Percentiles rank a stretch among this genome's conserved stretches.
Conservation (phyloP, 1,140 invertebrate species). For the Ostrea denselamellosa region DNA sequence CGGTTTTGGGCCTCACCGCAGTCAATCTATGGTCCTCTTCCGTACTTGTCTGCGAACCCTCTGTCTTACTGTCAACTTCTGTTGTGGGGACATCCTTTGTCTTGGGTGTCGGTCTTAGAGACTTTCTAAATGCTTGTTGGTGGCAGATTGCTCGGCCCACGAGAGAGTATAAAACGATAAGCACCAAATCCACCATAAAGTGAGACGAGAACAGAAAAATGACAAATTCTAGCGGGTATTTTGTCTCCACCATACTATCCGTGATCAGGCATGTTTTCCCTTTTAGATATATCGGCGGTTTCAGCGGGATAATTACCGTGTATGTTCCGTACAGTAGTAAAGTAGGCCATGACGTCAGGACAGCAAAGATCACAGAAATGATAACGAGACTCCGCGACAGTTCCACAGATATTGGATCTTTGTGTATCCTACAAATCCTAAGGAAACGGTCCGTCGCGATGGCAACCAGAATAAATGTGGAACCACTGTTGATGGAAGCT, state of each 20-base stretch:
- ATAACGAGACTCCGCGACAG: conserved; percentile 42
- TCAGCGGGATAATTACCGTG: conserved; percentile 26
- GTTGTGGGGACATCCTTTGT: not conserved
- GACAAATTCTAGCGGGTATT: conserved; percentile 50
- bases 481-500: conserved; percentile 47
- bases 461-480: conserved; percentile 49
- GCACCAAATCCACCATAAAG: conserved; percentile 43
- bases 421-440: conserved; percentile 49
- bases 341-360: conserved; percentile 48
- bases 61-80: conserved; percentile 11
- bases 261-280: conserved; percentile 54
- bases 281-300: not conserved
- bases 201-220: conserved; percentile 48
- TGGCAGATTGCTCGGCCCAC: conserved; percentile 44
- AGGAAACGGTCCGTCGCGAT: conserved; percentile 55
- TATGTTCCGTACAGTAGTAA: conserved; percentile 53
- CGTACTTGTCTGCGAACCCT: conserved; percentile 48
- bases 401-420: conserved; percentile 33
- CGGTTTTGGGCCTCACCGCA: not conserved
- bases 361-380: conserved; percentile 34
- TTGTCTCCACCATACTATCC: conserved; percentile 32
- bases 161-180: conserved; percentile 46
- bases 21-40: conserved; percentile 44
- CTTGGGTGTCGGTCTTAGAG: conserved; percentile 17
- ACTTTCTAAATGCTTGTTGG: conserved; percentile 39